Base-by-base conservation (phyloP, 2,113 vertebrate species). In the Gallinago jamesoni region DNA sequence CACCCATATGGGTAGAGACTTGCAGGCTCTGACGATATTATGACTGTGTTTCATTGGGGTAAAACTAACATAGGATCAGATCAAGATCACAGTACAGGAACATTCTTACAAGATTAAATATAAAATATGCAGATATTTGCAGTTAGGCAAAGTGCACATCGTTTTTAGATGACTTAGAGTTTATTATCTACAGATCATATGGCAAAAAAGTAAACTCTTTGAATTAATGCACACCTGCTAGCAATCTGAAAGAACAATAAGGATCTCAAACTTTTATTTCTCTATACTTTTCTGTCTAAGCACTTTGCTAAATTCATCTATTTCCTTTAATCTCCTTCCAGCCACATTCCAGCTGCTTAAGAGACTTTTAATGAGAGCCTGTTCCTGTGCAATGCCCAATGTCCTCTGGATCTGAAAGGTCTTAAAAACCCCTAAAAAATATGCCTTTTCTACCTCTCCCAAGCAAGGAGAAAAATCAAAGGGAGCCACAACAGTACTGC, bases 321-420 rank as follows among this genome's bases (percentile, higher is more conserved):
- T 95, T 97, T 96, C 86, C 96, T 97, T 97, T 96, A 95, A 97
- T 97, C 95, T 97, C 95, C 92, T 97, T 97, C 96, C 96, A 97
- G 96, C 88, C 86, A 95, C 95, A 96, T 97, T 97, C 96, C 96
- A 96, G 96, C 96, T 94, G 89, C 95, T 96, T 90, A 96, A 95
- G 95, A 97, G 92, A 92, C 89, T 95, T 97, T 95, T 96, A 97
- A 97, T 94, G 96, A 97, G 96, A 87, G 84, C 74, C 88, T 92
- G 94, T 93, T 96, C 90, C 90, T 95, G 94, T 68, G 85, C 80
- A 93, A 56, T 95, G 88, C 94, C 88, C 90, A 16, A n/a, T 28
- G 86, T 95, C 94, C 94, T 90, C 93, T 95, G 87, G 39, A 94
- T 95, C 93, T 91, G 84, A 94, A 80, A 84, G 87, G 90, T 95